Evolutionary conservation across 1,140 invertebrate species (phyloP).

Genomic region (Steinernema feltiae): DNA sequence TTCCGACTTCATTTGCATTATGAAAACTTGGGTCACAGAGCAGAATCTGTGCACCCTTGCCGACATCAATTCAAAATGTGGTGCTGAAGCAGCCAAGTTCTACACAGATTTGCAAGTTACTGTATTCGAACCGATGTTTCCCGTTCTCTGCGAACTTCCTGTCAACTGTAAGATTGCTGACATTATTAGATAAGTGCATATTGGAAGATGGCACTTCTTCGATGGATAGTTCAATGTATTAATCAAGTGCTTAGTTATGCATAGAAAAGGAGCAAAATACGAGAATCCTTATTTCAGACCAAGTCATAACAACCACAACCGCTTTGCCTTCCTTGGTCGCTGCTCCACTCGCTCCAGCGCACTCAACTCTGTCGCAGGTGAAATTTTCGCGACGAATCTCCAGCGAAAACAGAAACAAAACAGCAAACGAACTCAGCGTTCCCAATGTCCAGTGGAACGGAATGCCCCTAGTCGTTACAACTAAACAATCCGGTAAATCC

Average conservation of each 20-base stretch:
- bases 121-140: not conserved
- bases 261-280: too few relatives aligned
- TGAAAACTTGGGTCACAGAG: not conserved
- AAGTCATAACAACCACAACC: too few relatives aligned
- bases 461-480: not conserved
- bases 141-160: not conserved
- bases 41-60: not conserved
- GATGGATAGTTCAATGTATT: too few relatives aligned
- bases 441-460: not conserved
- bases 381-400: not conserved
- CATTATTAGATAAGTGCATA: not conserved
- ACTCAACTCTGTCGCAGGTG: not conserved
- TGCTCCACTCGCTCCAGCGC: too few relatives aligned
- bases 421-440: not conserved
- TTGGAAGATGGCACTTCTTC: too few relatives aligned
- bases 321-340: too few relatives aligned
- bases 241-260: too few relatives aligned
- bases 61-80: not conserved
- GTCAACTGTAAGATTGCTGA: not conserved
- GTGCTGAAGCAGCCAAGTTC: not conserved
- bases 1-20: conserved; percentile 5
- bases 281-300: too few relatives aligned
- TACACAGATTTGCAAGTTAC: not conserved
- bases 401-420: not conserved
- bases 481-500: not conserved